Evolutionary conservation across 2,888 invertebrate genomes (phyloP).

Genomic region (Conistra vaccinii): DNA sequence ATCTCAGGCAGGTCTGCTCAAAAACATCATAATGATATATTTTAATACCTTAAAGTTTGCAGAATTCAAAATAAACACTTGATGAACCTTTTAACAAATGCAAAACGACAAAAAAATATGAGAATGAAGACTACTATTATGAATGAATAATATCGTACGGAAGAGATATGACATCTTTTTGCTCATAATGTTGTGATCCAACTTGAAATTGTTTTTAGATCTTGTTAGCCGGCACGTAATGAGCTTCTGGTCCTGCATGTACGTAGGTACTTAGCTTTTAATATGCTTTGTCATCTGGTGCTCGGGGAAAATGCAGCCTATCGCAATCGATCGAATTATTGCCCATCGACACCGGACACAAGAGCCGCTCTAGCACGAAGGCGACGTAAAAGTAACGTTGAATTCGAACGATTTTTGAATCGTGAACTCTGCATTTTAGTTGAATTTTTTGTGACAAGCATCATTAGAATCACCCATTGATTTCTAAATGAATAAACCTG

Average conservation of each 20-base stretch:
- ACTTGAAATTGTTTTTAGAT: conserved; percentile 34
- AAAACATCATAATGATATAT: background rate
- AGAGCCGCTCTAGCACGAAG: background rate
- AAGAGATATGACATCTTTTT: background rate
- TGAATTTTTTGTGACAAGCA: background rate
- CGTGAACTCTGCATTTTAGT: background rate
- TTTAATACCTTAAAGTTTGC: background rate
- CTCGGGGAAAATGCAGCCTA: background rate
- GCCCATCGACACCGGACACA: background rate
- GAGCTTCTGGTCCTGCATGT: conserved; percentile 4
- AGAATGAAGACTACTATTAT: background rate
- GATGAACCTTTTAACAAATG: background rate
- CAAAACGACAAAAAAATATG: background rate
- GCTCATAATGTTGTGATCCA: background rate
- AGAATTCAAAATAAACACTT: background rate
- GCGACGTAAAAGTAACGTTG: background rate
- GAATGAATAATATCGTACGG: background rate
- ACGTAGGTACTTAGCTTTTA: conserved; percentile 27
- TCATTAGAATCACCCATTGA: no score
- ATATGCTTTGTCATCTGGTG: conserved; percentile 19
- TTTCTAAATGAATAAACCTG: background rate
- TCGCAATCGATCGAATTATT: background rate
- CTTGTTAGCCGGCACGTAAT: conserved; percentile 35
- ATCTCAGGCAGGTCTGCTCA: background rate
- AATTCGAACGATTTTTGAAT: background rate